Evolutionary conservation across 2,113 vertebrate species (phyloP).

Genomic region (Craseonycteris thonglongyai): DNA sequence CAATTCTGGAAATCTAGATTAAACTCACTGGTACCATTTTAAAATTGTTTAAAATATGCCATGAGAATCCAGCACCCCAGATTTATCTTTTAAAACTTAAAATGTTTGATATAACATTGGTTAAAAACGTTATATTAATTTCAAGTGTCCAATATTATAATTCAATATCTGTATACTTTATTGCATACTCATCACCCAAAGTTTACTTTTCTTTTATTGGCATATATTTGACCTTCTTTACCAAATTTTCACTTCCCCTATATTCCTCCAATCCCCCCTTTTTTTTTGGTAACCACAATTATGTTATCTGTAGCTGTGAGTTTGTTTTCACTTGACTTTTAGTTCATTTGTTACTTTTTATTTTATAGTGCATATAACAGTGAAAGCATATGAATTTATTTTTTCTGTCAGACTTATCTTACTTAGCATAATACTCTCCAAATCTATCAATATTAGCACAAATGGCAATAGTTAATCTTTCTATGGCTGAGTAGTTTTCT

Average conservation of each 20-base stretch:
- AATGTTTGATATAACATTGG: no score
- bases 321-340: not conserved
- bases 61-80: not conserved
- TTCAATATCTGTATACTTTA: not conserved
- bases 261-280: not conserved
- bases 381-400: no score
- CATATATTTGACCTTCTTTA: not conserved
- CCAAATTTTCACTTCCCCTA: no score
- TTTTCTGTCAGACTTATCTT: no score
- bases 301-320: not conserved
- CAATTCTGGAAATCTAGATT: not conserved
- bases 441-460: no score
- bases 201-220: not conserved
- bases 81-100: not conserved
- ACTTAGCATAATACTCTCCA: no score
- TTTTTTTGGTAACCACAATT: not conserved
- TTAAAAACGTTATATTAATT: no score
- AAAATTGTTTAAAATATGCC: not conserved
- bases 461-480: no score
- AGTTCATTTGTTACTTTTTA: not conserved
- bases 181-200: not conserved
- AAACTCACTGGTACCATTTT: not conserved
- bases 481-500: no score
- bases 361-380: not conserved
- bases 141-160: not conserved